Base-by-base conservation (phyloP, 30 jellyfish, hydroid and myxozoan species). In the Aurelia coerulea region DNA sequence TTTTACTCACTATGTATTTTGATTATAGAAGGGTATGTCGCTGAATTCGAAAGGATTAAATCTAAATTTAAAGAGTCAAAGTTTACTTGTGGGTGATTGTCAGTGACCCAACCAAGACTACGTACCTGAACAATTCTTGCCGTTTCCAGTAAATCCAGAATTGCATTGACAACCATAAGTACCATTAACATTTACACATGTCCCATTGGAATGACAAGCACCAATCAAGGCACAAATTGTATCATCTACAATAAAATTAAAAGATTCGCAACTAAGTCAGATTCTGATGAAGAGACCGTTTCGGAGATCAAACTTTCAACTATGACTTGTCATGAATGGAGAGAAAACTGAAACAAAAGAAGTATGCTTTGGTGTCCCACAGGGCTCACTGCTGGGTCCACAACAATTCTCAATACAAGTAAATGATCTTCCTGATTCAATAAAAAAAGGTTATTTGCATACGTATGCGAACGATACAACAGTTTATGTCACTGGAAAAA, bases 391-490 rank as follows among this genome's bases (percentile, higher is more conserved):
- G 29, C 29, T 23, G 29, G 29, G 93, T 63, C 88, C 80, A 53
- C 66, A 81, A 8, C 68, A 72, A 41, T 72, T 71, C 56, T 71
- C 81, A 19, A 29, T 84, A 10, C 80, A 54, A 32, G 93, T 84
- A 35, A 84, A 84, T 37, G 93, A 84, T 79, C 50, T 70, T n/a
- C 93, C 93, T 33, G 81, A 82, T 9, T 66, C 86, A 17, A 34
- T 81, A 54, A 65, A 74, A 74, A 33, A 19, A 34, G 91, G 91
- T 5, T 68, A 67, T 11, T 5, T 73, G 33, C 41, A n/a, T 50
- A 66, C 50, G 76, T 68, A 67, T 82, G 84, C 91, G 4, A 86
- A 46, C 41, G 91, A 82, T 54, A 82, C 91, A 49, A 82, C 87
- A 3, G 62, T 73, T 2, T 50, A 39, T 35, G 19, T 63, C 46